Evolutionary conservation across 2,888 invertebrate genomes (phyloP).

Genomic region (Blastobasis adustella): DNA sequence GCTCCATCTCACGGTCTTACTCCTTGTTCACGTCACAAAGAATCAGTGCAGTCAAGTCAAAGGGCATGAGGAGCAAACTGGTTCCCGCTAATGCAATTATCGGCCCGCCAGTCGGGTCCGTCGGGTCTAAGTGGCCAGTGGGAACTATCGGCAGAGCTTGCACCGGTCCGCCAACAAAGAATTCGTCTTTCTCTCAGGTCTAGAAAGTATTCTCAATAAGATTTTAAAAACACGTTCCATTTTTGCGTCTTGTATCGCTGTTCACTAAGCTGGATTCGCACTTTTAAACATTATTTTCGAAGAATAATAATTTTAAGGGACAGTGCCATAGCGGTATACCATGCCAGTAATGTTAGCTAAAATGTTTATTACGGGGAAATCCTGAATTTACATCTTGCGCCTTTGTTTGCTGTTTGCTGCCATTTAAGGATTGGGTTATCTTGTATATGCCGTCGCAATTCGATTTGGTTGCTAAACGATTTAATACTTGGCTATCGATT

Average conservation of each 20-base stretch:
- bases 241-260: too few species aligned
- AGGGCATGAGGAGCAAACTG: slow-evolving; percentile 47
- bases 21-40: slow-evolving; percentile 27
- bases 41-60: slow-evolving; percentile 44
- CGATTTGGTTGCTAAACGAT: slow-evolving; percentile 21
- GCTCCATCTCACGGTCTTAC: too few species aligned
- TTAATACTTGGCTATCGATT: slow-evolving; percentile 20
- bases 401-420: neutral
- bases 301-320: too few species aligned
- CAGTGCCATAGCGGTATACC: too few species aligned
- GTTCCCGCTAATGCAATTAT: slow-evolving; percentile 57
- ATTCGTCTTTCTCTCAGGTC: neutral
- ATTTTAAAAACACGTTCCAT: too few species aligned
- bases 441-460: slow-evolving; percentile 18
- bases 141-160: neutral
- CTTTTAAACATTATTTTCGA: too few species aligned
- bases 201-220: too few species aligned
- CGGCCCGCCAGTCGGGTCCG: slow-evolving; percentile 26
- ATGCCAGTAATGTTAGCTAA: too few species aligned
- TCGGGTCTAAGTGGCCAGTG: slow-evolving; percentile 30
- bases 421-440: neutral
- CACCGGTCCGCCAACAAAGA: slow-evolving; percentile 4
- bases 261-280: too few species aligned
- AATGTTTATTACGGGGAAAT: too few species aligned
- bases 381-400: too few species aligned